A percentile compares a stretch with the other conserved stretches of the same genome.
phyloP scores from a whole-genome alignment of 2,113 vertebrate species.

The Dasyprocta punctata region DNA sequence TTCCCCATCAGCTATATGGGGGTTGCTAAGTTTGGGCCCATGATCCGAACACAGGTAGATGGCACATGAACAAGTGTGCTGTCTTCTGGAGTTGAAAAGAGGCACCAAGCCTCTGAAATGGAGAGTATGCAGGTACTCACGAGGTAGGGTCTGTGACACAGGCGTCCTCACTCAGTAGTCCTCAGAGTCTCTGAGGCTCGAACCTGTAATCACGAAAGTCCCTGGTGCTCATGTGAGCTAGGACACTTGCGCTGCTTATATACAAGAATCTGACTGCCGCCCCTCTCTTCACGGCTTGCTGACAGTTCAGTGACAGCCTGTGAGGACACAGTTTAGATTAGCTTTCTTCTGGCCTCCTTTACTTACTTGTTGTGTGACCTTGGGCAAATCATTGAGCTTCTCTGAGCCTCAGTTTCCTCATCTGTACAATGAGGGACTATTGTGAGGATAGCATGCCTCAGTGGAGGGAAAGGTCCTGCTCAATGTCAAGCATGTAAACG shows the following conservation, averaged over 20 bases:
- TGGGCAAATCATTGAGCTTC: not conserved
- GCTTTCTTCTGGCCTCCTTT: not conserved
- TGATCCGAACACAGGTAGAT: not conserved
- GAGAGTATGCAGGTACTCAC: accelerated
- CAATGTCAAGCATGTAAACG: accelerated
- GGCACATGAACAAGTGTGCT: accelerated
- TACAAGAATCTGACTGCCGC: not conserved
- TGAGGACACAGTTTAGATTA: not conserved
- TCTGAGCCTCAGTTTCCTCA: slow-evolving; percentile 4
- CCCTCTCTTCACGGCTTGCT: accelerated
- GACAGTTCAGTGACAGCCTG: accelerated
- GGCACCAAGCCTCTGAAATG: accelerated
- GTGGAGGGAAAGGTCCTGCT: too few species aligned
- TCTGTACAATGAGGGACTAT: not conserved
- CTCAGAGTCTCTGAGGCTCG: not conserved
- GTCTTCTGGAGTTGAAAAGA: not conserved
- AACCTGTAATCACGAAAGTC: not conserved
- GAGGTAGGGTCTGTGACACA: too few species aligned
- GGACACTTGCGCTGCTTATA: not conserved
- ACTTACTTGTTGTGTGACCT: not conserved
- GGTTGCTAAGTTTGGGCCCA: not conserved
- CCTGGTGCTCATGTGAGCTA: not conserved
- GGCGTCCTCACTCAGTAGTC: too few species aligned
- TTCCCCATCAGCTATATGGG: not conserved
- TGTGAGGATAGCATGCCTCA: not conserved